phyloP scores from a whole-genome alignment of 2,113 vertebrate genomes.

The Ranitomeya imitator region DNA sequence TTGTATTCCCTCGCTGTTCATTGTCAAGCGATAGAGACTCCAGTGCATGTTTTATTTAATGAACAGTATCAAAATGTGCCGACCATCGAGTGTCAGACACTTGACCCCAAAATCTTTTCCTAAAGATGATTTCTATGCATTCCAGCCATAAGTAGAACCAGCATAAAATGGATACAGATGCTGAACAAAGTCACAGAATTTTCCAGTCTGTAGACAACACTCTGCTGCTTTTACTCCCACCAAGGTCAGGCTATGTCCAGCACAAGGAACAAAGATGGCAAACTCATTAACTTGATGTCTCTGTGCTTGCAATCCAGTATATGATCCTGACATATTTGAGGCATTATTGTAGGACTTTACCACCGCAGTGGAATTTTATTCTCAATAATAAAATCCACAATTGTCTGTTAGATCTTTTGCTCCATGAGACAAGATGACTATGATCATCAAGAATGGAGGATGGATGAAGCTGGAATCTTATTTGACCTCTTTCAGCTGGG shows the following conservation, averaged over 20 bases:
- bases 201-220: not conserved
- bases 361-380: not conserved
- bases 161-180: not conserved
- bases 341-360: not conserved
- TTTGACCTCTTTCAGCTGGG: too few relatives aligned
- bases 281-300: too few relatives aligned
- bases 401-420: not conserved
- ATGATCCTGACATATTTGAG: not conserved
- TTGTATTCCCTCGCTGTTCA: too few relatives aligned
- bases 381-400: not conserved
- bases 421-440: not conserved
- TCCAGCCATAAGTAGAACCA: not conserved
- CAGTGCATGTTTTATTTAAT: too few relatives aligned
- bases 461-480: too few relatives aligned
- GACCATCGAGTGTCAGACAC: too few relatives aligned
- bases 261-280: too few relatives aligned
- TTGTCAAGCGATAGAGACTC: too few relatives aligned
- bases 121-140: too few relatives aligned
- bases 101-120: too few relatives aligned
- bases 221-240: not conserved
- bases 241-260: not conserved
- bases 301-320: too few relatives aligned
- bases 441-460: not conserved
- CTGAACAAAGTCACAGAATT: not conserved
- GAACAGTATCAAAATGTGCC: too few relatives aligned